These are phyloP conservation scores for Tachycineta bicolor DNA, from an alignment of 2,113 vertebrate species.

Conservation along the genomic window DNA sequence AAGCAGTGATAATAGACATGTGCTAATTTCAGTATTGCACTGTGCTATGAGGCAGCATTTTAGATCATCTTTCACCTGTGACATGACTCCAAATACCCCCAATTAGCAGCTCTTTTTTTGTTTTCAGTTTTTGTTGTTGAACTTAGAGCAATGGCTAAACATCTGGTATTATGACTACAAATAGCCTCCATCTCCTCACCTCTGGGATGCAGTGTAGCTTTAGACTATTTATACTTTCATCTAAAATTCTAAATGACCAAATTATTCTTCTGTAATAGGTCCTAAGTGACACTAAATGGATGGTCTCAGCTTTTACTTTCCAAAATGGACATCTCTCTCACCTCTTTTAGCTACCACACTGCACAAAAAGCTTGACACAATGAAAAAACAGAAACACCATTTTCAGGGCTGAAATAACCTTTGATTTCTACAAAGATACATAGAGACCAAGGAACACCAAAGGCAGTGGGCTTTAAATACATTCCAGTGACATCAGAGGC, in stretches of 20 bases:
- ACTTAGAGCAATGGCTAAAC: conserved; percentile 72
- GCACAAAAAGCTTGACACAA: conserved; percentile 20
- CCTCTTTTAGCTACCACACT: conserved; percentile 27
- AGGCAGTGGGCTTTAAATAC: not conserved
- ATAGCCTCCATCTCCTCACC: conserved; percentile 64
- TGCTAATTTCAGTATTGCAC: conserved; percentile 63
- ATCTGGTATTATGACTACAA: conserved; percentile 71
- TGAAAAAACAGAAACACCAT: not conserved
- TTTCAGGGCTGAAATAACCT: conserved; percentile 25
- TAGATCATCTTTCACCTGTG: conserved; percentile 71
- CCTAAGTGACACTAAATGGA: conserved; percentile 65
- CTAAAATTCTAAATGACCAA: conserved; percentile 63
- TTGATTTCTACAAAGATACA: not conserved
- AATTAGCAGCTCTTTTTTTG: conserved; percentile 60
- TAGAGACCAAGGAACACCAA: not conserved
- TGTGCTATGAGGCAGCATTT: conserved; percentile 39
- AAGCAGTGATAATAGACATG: conserved; percentile 62
- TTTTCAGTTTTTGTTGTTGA: conserved; percentile 49
- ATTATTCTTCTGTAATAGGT: conserved; percentile 64
- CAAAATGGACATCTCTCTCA: conserved; percentile 37
- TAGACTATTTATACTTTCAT: conserved; percentile 71
- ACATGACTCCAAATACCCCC: conserved; percentile 52
- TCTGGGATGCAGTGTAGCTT: conserved; percentile 58
- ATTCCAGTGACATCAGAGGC: not conserved
- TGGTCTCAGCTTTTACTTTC: conserved; percentile 42